Evolutionary conservation across 2,797 vertebrate genomes (phyloP).

Genomic region (Amphiprion clarkii): DNA sequence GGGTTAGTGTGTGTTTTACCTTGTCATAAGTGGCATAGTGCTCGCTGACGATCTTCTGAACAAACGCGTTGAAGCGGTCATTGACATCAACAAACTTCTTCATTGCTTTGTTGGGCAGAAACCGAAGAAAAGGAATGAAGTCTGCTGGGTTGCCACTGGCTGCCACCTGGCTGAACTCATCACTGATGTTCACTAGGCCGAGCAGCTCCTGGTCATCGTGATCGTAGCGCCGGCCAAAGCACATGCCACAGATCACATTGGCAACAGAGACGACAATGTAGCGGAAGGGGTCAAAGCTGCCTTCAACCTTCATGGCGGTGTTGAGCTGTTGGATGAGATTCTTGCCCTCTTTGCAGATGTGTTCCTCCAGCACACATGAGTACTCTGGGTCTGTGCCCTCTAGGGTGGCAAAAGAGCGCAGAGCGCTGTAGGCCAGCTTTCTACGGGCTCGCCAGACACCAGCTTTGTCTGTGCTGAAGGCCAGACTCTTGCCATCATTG

Average conservation of each 20-base stretch:
- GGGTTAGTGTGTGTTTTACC: slow-evolving; percentile 76
- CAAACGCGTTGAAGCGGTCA: slow-evolving; percentile 75
- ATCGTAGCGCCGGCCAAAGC: slow-evolving; percentile 91
- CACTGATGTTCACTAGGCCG: slow-evolving; percentile 81
- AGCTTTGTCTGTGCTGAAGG: slow-evolving; percentile 87
- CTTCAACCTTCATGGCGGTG: slow-evolving; percentile 80
- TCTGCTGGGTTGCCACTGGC: slow-evolving; percentile 88
- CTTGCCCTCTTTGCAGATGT: slow-evolving; percentile 87
- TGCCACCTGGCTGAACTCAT: slow-evolving; percentile 87
- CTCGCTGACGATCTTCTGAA: slow-evolving; percentile 86
- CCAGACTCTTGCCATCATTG: slow-evolving; percentile 85
- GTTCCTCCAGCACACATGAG: slow-evolving; percentile 91
- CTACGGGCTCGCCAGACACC: slow-evolving; percentile 89
- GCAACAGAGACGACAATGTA: slow-evolving; percentile 91
- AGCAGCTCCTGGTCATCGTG: slow-evolving; percentile 90
- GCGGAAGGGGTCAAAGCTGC: slow-evolving; percentile 85
- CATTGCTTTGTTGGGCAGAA: slow-evolving; percentile 87
- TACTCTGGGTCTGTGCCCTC: slow-evolving; percentile 79
- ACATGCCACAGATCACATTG: slow-evolving; percentile 93
- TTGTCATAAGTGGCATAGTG: slow-evolving; percentile 90
- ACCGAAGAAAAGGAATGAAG: slow-evolving; percentile 91
- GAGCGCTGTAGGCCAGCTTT: slow-evolving; percentile 89
- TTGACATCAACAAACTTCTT: slow-evolving; percentile 86
- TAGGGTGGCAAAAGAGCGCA: slow-evolving; percentile 88
- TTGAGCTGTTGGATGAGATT: slow-evolving; percentile 84